phyloP scores from a whole-genome alignment of 2,113 vertebrate species.

The Myotis lucifugus region DNA sequence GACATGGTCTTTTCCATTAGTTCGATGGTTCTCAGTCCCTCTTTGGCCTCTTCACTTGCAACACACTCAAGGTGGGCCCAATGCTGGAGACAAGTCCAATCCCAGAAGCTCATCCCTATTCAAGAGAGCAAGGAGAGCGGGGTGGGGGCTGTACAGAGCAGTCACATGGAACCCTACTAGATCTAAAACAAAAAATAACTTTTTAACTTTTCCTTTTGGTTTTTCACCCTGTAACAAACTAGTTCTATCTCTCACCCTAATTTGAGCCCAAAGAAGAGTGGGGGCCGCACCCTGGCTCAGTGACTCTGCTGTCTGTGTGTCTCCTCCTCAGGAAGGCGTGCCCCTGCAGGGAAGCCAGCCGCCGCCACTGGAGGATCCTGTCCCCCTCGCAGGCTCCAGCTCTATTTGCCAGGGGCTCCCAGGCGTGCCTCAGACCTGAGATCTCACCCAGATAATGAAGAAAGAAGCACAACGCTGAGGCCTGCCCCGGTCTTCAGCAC shows the following conservation, averaged over 20 bases:
- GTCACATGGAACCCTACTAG: no score
- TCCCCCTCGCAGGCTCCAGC: conserved; percentile 12
- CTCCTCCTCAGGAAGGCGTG: neutral
- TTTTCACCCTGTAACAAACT: neutral
- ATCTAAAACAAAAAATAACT: neutral
- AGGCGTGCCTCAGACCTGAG: neutral
- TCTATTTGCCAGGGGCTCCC: conserved; percentile 22
- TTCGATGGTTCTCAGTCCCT: neutral
- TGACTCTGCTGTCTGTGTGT: no score
- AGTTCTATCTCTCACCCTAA: neutral
- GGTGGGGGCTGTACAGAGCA: neutral
- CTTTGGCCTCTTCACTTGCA: neutral
- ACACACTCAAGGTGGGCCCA: neutral
- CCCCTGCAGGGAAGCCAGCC: neutral
- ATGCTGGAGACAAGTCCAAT: neutral
- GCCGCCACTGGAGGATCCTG: neutral
- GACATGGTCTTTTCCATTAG: neutral
- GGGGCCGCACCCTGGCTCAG: neutral
- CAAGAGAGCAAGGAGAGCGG: neutral
- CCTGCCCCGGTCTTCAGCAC: neutral
- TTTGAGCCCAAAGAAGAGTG: fast-evolving
- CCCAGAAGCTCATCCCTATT: neutral
- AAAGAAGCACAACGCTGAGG: neutral
- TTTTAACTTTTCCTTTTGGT: neutral
- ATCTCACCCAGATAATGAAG: conserved; percentile 39